Conservation (phyloP, 2,113 vertebrate species). For the Labeo catla region DNA sequence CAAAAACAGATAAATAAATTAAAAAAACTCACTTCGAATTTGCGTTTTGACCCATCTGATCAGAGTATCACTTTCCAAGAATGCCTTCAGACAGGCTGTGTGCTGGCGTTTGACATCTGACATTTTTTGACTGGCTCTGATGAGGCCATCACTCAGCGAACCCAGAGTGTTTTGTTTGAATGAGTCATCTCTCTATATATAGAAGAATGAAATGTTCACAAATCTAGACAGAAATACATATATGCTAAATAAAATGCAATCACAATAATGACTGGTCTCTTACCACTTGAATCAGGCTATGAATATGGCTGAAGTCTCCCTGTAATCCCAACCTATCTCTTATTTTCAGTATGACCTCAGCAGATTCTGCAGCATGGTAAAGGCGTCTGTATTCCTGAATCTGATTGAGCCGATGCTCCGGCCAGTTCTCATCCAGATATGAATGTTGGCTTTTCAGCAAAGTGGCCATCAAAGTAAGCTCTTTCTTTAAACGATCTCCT, state of each 20-base stretch:
- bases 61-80: constrained; percentile 65
- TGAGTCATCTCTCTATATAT: constrained; percentile 63
- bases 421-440: constrained; percentile 52
- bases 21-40: constrained; percentile 65
- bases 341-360: constrained; percentile 63
- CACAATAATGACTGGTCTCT: neutral
- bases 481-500: constrained; percentile 61
- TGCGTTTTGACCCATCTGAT: constrained; percentile 70
- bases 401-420: constrained; percentile 50
- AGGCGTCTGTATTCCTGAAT: constrained; percentile 72
- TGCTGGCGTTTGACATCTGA: constrained; percentile 60
- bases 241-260: neutral
- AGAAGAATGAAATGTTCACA: neutral
- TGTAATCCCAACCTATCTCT: constrained; percentile 59
- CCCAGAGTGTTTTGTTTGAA: constrained; percentile 64
- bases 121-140: constrained; percentile 60
- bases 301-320: constrained; percentile 69
- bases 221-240: neutral
- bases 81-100: constrained; percentile 71
- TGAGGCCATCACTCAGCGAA: constrained; percentile 64
- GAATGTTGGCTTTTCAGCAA: neutral
- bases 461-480: constrained; percentile 68
- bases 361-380: constrained; percentile 63
- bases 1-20: neutral
- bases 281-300: constrained; percentile 70